Base-by-base conservation (phyloP, 1,140 invertebrate genomes). In the Cryptotermes secundus region DNA sequence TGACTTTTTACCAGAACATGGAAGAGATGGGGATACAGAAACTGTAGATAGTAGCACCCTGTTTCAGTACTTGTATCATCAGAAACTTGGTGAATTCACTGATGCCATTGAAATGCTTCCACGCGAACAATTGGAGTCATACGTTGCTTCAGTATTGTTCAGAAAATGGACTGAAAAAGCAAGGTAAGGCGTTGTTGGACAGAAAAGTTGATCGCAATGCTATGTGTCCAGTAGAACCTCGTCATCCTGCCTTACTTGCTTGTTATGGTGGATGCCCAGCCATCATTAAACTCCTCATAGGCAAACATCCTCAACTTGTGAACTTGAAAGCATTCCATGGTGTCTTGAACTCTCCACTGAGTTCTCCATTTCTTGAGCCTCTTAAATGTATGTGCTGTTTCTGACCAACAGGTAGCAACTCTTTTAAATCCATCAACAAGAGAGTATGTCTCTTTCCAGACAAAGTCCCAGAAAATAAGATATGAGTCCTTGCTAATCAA, bases 401-500 rank as follows among this genome's bases (percentile, higher is more conserved):
- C 16, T 80, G n/a, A 26, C 83, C 38, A 36, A 34, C 49, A 22
- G n/a, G 24, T 10, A 14, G 34, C 16, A 7, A 7, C 9, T n/a
- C 49, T 72, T 36, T 49, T 9, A 72, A 72, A 36, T 34, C 34
- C 7, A 16, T 38, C 19, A 22, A 10, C 14, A 24, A 26, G 2
- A 36, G 49, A 26, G 38, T 79, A 82, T 92, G 92, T 86, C 86
- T 95, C 9, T 95, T 95, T 87, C 93, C 93, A 1, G 89, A 92
- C 86, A 93, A 92, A 86, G 87, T 94, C 84, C 91, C 91, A 1
- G 90, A 92, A 84, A 92, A 92, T 34, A 91, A 92, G 86, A 92
- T 95, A 45, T 89, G 89, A 24, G 91, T 95, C 26, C 92, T 93
- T 86, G 93, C 93, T 0, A 93, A 94, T 86, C 92, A 94, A 86